Evolutionary conservation across 2,797 vertebrate genomes (phyloP).

Genomic region (Sebastes oblongus): DNA sequence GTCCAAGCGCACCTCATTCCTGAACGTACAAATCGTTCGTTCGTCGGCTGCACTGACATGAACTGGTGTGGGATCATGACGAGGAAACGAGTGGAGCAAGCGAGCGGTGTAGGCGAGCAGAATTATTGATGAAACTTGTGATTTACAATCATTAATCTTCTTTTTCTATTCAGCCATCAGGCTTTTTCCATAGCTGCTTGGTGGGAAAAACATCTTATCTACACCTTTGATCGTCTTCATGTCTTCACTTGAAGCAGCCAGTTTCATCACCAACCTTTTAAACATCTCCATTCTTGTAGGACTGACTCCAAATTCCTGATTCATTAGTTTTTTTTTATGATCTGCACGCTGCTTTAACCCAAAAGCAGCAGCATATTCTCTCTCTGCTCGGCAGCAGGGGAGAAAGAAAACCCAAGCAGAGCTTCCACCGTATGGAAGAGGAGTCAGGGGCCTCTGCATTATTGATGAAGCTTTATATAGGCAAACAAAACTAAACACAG

Average conservation of each 20-base stretch:
- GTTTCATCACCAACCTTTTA: slow-evolving; percentile 3
- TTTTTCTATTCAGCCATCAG: neutral
- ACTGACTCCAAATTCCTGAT: slow-evolving; percentile 14
- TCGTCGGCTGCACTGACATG: too few species aligned
- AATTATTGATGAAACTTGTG: neutral
- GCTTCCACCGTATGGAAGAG: slow-evolving; percentile 69
- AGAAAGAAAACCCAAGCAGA: slow-evolving; percentile 48
- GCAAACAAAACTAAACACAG: slow-evolving; percentile 78
- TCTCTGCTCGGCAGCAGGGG: slow-evolving; percentile 24
- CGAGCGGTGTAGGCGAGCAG: too few species aligned
- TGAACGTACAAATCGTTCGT: too few species aligned
- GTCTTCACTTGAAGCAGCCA: neutral
- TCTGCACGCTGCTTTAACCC: slow-evolving; percentile 6
- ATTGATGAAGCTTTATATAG: slow-evolving; percentile 81
- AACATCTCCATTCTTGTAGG: neutral
- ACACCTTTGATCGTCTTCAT: neutral
- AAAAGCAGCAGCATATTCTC: slow-evolving; percentile 20
- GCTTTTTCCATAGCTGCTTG: neutral
- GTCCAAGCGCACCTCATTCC: too few species aligned
- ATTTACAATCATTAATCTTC: neutral
- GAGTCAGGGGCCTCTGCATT: slow-evolving; percentile 76
- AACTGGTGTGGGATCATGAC: too few species aligned
- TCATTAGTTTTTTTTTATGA: slow-evolving; percentile 1
- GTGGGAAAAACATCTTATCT: neutral
- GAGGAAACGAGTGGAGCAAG: too few species aligned